A percentile compares a stretch with the other conserved stretches of the same genome.
These are phyloP conservation scores for Microcebus griseorufus DNA, from an alignment of 2,113 vertebrate genomes.

Conservation along the genomic window DNA sequence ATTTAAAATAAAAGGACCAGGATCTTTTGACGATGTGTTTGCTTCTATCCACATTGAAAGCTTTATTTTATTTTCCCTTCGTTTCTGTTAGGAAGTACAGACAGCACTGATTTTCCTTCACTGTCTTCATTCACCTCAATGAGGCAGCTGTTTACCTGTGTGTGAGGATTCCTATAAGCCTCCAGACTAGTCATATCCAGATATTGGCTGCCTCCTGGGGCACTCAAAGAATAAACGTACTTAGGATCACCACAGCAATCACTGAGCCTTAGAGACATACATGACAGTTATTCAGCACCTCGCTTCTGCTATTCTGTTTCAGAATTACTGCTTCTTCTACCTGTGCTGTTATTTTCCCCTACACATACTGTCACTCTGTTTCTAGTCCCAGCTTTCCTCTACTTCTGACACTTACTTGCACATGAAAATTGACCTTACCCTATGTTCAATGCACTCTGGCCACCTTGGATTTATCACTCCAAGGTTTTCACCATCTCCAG, in stretches of 20 bases:
- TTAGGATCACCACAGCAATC: background rate
- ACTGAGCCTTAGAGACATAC: background rate
- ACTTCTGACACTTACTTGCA: background rate
- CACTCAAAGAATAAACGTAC: background rate
- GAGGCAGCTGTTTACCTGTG: background rate
- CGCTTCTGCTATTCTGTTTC: background rate
- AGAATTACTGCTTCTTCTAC: background rate
- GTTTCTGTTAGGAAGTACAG: background rate
- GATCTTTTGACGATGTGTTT: background rate
- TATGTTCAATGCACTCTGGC: background rate
- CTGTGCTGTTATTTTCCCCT: background rate
- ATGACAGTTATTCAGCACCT: background rate
- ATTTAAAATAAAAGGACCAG: background rate
- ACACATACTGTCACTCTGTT: background rate
- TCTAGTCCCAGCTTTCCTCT: background rate
- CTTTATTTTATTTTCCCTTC: background rate
- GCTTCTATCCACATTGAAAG: background rate
- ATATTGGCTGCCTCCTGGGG: background rate
- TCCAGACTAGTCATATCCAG: background rate
- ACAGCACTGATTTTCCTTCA: background rate
- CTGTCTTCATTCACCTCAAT: background rate
- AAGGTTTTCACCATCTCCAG: background rate
- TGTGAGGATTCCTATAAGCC: background rate
- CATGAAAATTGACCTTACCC: background rate
- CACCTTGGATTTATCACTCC: background rate